Percentiles rank a stretch among this genome's conserved stretches.
Evolutionary conservation across 2,797 vertebrate species (phyloP).

Genomic region (Megalops cyprinoides): DNA sequence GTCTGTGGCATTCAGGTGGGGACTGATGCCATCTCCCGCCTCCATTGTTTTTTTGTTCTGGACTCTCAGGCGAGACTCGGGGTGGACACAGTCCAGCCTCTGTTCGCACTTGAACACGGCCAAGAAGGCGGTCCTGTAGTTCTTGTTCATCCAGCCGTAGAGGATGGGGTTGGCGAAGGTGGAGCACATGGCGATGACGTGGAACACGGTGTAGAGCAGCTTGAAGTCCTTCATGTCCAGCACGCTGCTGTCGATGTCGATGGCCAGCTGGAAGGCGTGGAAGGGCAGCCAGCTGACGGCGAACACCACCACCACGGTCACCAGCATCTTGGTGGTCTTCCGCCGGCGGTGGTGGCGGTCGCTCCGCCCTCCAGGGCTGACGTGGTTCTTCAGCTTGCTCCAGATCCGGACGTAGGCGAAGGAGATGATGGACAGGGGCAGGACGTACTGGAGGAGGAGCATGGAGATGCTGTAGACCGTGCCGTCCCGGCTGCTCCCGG

Average conservation of each 20-base stretch:
- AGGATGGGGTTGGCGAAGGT: slow-evolving; percentile 92
- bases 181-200: slow-evolving; percentile 93
- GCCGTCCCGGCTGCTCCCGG: slow-evolving; percentile 81
- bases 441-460: slow-evolving; percentile 87
- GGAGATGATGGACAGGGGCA: slow-evolving; percentile 87
- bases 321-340: slow-evolving; percentile 95
- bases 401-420: slow-evolving; percentile 92
- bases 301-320: slow-evolving; percentile 91
- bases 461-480: slow-evolving; percentile 88
- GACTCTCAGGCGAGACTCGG: slow-evolving; percentile 57
- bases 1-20: slow-evolving; percentile 67
- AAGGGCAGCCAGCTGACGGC: slow-evolving; percentile 93
- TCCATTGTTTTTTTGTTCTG: slow-evolving; percentile 54
- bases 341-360: slow-evolving; percentile 81
- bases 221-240: slow-evolving; percentile 88
- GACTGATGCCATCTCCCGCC: slow-evolving; percentile 57
- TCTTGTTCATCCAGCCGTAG: slow-evolving; percentile 97
- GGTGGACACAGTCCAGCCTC: slow-evolving; percentile 73
- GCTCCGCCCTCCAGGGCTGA: slow-evolving; percentile 78
- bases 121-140: slow-evolving; percentile 90
- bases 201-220: slow-evolving; percentile 91
- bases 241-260: slow-evolving; percentile 86
- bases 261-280: slow-evolving; percentile 91
- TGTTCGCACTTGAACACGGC: slow-evolving; percentile 86
- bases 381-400: slow-evolving; percentile 87